Evolutionary conservation across 2,797 vertebrate genomes (phyloP).

Genomic region (Cirrhinus mrigala): DNA sequence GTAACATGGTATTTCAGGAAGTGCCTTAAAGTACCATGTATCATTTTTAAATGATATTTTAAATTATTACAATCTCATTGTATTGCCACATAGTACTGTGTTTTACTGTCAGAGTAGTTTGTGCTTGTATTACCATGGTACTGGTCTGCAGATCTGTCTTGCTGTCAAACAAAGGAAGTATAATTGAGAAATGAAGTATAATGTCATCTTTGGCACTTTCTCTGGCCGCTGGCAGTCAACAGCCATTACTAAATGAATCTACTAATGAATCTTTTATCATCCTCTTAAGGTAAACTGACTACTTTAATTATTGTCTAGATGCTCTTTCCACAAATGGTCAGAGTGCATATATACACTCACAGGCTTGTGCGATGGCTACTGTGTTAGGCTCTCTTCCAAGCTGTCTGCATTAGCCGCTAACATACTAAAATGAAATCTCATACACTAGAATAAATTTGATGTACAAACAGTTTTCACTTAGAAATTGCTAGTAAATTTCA

Average conservation of each 20-base stretch:
- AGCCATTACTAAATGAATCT: conserved; percentile 23
- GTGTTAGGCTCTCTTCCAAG: neutral
- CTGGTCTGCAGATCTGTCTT: neutral
- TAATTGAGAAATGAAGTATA: neutral
- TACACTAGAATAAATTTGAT: neutral
- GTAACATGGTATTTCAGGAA: neutral
- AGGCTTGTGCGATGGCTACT: neutral
- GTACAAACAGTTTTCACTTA: neutral
- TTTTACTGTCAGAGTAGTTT: neutral
- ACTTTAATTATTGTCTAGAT: conserved; percentile 18
- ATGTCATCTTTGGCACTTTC: conserved; percentile 11
- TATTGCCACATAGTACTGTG: neutral
- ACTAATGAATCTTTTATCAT: conserved; percentile 28
- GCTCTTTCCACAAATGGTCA: conserved; percentile 6
- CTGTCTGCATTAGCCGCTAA: neutral
- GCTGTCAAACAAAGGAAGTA: neutral
- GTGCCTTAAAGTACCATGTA: neutral
- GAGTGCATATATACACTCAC: neutral
- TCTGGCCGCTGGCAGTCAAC: conserved; percentile 12
- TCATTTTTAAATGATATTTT: neutral
- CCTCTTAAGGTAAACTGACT: conserved; percentile 24
- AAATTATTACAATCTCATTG: neutral
- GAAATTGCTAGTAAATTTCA: neutral
- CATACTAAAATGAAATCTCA: neutral
- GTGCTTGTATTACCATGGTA: neutral